Percentiles rank a stretch among this genome's conserved stretches.
Conservation (phyloP, 2,888 invertebrate species). For the Psylliodes chrysocephalus region DNA sequence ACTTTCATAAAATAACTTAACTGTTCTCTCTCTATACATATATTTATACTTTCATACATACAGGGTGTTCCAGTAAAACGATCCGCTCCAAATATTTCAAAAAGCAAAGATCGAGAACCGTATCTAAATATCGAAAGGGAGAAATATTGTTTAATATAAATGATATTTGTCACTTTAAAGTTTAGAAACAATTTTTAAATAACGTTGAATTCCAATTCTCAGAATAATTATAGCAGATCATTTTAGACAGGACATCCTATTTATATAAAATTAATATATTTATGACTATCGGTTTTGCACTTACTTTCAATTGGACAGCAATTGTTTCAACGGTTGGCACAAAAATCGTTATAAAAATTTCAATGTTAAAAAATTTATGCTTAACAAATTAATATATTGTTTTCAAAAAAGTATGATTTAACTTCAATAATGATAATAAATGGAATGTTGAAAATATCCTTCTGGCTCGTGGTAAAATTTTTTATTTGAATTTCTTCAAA, state of each 20-base stretch:
- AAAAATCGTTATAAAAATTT: constrained; percentile 11
- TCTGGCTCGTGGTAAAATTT: too few relatives aligned
- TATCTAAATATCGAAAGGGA: too few relatives aligned
- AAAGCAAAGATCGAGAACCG: too few relatives aligned
- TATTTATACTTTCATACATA: constrained; percentile 38
- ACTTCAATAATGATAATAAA: too few relatives aligned
- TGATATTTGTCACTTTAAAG: too few relatives aligned
- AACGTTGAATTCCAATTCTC: too few relatives aligned
- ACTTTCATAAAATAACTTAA: constrained; percentile 71
- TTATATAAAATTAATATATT: constrained; percentile 61
- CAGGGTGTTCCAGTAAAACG: constrained; percentile 34
- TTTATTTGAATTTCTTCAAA: too few relatives aligned
- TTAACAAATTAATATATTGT: too few relatives aligned
- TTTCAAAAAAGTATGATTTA: too few relatives aligned
- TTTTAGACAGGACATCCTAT: constrained; percentile 30
- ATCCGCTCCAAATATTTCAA: not conserved
- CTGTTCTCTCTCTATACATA: constrained; percentile 63
- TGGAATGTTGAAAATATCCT: too few relatives aligned
- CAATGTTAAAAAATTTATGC: too few relatives aligned
- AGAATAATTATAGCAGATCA: not conserved
- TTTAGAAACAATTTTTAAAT: not conserved
- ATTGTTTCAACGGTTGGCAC: constrained; percentile 30
- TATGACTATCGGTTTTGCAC: constrained; percentile 58
- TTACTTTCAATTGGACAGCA: constrained; percentile 50
- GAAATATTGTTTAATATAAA: too few relatives aligned